Base-by-base conservation (phyloP, 2,797 vertebrate genomes). In the Capromys pilorides region DNA sequence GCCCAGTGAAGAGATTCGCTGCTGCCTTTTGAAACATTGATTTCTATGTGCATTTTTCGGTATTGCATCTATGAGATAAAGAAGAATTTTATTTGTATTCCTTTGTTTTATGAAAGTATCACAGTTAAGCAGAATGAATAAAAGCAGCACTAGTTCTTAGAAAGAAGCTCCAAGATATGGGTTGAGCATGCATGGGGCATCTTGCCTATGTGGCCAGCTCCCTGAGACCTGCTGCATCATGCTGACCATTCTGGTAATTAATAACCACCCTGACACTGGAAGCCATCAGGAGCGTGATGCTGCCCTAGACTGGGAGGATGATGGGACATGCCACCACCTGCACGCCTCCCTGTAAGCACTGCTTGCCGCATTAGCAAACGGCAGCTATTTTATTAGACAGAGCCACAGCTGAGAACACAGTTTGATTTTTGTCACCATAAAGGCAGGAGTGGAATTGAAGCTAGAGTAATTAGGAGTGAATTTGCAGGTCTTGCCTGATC, bases 391-490 rank as follows among this genome's bases (percentile, higher is more conserved):
- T 59, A 64, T 93, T 95, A 93, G 94, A 95, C 51, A 45, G 84
- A 67, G 62, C 49, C 87, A 10, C 95, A 96, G 95, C 95, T 96
- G 96, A 91, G 94, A 75, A 95, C 95, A 0, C 64, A 13, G 41
- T 94, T 93, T 96, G 64, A 7, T 61, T 96, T 97, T 97, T 96
- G 97, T 94, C 33, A 57, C 79, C 86, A 22, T 92, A 87, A 96
- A 96, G 73, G 78, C 88, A 87, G 64, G 92, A 36, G 84, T 93
- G 41, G 94, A 97, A 95, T 88, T 97, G 95, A 96, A 18, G 6
- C 94, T n/a, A 59, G 84, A 87, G 93, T 97, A 96, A 97, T 98
- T 97, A 98, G 96, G 96, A 97, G 97, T 92, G 86, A 97, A 89
- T 93, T 97, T 95, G 96, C 94, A 97, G 96, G 96, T 97, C 93